Evolutionary conservation across 2,113 vertebrate species (phyloP).

Genomic region (Takifugu flavidus): DNA sequence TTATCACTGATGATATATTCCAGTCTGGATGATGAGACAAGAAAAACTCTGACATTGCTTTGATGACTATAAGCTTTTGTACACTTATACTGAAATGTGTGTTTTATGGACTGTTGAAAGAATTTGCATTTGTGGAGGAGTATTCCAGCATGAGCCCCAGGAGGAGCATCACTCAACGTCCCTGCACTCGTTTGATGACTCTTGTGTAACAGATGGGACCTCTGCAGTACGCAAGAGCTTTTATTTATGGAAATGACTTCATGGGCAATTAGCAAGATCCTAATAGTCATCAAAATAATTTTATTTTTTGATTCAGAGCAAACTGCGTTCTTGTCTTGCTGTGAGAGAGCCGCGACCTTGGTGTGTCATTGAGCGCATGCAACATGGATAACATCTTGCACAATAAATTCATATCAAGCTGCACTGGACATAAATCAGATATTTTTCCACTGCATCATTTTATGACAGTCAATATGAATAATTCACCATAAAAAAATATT

Average conservation of each 20-base stretch:
- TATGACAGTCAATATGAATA: too few species aligned
- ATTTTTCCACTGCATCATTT: too few species aligned
- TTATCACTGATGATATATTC: too few species aligned
- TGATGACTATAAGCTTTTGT: not conserved
- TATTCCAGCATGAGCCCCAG: conserved; percentile 6
- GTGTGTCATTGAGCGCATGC: conserved; percentile 17
- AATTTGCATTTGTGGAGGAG: conserved; percentile 11
- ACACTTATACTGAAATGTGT: not conserved
- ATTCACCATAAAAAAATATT: too few species aligned
- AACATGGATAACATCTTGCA: too few species aligned
- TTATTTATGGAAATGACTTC: conserved; percentile 69
- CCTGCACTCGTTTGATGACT: conserved; percentile 50
- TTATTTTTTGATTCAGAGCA: conserved; percentile 34
- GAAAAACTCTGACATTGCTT: too few species aligned
- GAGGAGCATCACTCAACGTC: conserved; percentile 52
- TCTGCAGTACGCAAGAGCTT: conserved; percentile 46
- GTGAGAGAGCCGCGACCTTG: conserved; percentile 23
- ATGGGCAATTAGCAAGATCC: conserved; percentile 57
- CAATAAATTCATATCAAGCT: too few species aligned
- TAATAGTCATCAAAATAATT: conserved; percentile 43
- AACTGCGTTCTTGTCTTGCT: conserved; percentile 19
- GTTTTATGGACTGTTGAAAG: conserved; percentile 9
- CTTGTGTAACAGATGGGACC: conserved; percentile 49
- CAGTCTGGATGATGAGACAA: too few species aligned
- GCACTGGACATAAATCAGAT: too few species aligned